phyloP scores from a whole-genome alignment of 1,140 invertebrate genomes.

The Leptonema lineaticorne region DNA sequence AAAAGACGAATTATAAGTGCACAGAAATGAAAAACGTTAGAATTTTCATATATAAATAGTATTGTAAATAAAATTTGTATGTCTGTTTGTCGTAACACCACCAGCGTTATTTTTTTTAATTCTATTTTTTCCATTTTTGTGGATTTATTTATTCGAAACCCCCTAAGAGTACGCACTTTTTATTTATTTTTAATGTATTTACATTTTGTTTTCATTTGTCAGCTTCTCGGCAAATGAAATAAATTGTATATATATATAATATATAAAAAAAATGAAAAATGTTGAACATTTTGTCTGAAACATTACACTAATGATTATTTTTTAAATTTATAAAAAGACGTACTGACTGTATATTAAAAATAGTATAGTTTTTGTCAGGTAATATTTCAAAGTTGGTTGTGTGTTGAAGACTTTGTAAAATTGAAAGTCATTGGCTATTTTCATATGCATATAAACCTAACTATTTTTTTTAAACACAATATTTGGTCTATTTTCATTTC shows the following conservation, averaged over 20 bases:
- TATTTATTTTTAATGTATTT: too few relatives aligned
- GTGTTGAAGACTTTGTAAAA: slow-evolving; percentile 30
- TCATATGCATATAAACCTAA: background rate
- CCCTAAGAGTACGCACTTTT: too few relatives aligned
- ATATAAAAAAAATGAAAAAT: too few relatives aligned
- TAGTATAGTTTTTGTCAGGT: slow-evolving; percentile 10
- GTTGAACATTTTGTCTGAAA: too few relatives aligned
- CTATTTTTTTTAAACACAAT: background rate
- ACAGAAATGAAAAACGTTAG: background rate
- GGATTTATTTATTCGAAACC: background rate
- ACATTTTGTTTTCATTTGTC: too few relatives aligned
- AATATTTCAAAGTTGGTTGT: slow-evolving; percentile 39
- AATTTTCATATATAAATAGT: slow-evolving; percentile 17
- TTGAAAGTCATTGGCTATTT: background rate
- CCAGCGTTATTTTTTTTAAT: background rate
- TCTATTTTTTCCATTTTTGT: background rate
- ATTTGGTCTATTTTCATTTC: slow-evolving; percentile 16
- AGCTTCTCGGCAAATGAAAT: background rate
- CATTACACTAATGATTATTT: too few relatives aligned
- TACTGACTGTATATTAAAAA: background rate
- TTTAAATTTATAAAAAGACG: background rate
- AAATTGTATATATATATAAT: background rate
- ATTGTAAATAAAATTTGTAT: slow-evolving; percentile 20
- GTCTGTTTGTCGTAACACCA: background rate
- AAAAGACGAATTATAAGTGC: slow-evolving; percentile 68